These are phyloP conservation scores for Macrobrachium rosenbergii DNA, from an alignment of 1,140 invertebrate genomes.

Conservation along the genomic window DNA sequence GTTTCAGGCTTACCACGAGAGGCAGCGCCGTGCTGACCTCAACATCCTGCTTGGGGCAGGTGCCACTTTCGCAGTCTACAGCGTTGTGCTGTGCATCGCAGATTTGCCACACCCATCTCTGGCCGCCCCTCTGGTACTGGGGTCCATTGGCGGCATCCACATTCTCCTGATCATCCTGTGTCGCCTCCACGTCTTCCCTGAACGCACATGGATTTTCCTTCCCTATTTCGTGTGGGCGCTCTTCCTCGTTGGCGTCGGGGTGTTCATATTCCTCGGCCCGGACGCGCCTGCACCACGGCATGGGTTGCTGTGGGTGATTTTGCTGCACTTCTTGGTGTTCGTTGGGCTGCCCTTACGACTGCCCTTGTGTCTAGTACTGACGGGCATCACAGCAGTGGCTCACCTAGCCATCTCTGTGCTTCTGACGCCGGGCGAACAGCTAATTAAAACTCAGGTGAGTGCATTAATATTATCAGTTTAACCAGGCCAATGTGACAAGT, in stretches of 20 bases:
- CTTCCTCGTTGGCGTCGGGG: conserved; percentile 18
- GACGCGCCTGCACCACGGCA: conserved; percentile 42
- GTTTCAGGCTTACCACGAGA: conserved; percentile 57
- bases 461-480: not conserved
- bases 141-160: conserved; percentile 12
- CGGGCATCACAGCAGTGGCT: conserved; percentile 38
- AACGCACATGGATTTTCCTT: conserved; percentile 52
- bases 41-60: conserved; percentile 48
- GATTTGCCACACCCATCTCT: not conserved
- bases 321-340: conserved; percentile 57
- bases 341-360: conserved; percentile 51
- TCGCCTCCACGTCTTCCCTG: conserved; percentile 51
- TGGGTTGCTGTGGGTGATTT: conserved; percentile 52
- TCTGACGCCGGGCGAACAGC: conserved; percentile 5
- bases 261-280: conserved; percentile 44
- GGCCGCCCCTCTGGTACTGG: conserved; percentile 15
- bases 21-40: conserved; percentile 54
- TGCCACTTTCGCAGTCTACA: conserved; percentile 25
- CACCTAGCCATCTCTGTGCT: conserved; percentile 35
- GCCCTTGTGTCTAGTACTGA: conserved; percentile 37
- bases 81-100: conserved; percentile 24
- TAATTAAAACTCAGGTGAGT: conserved; percentile 37
- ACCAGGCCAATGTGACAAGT: not conserved
- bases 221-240: conserved; percentile 52
- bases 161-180: conserved; percentile 40